Evolutionary conservation across 2,797 vertebrate genomes (phyloP).

Genomic region (Spizella passerina): DNA sequence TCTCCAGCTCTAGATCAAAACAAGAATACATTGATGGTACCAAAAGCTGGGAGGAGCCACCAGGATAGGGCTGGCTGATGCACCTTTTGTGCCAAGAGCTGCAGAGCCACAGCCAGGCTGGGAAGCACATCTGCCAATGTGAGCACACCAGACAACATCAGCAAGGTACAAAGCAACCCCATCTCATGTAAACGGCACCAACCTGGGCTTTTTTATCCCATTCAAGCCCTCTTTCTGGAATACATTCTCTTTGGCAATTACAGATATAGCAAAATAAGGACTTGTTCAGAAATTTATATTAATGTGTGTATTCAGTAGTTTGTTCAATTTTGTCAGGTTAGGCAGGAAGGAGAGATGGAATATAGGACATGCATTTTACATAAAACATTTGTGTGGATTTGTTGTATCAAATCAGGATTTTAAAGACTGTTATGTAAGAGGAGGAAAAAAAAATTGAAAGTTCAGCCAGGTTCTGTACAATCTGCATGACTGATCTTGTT

Average conservation of each 20-base stretch:
- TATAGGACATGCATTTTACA: not conserved
- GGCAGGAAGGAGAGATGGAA: not conserved
- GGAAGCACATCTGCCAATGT: not conserved
- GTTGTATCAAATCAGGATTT: not conserved
- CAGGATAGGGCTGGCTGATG: not conserved
- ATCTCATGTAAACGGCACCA: not conserved
- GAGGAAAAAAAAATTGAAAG: not conserved
- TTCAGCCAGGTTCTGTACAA: not conserved
- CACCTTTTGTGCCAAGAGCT: not conserved
- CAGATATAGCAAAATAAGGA: not conserved
- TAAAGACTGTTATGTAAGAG: not conserved
- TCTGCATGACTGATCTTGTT: not conserved
- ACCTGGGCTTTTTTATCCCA: not conserved
- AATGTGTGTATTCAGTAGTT: not conserved
- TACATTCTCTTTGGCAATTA: not conserved
- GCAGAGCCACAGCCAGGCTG: not conserved
- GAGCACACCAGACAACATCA: not conserved
- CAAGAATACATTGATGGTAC: not conserved
- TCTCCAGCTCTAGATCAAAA: not conserved
- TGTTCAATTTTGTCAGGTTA: not conserved
- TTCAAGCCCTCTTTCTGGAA: not conserved
- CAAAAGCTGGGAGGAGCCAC: not conserved
- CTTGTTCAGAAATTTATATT: not conserved
- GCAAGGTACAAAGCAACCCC: not conserved
- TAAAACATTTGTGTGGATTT: not conserved